phyloP scores from a whole-genome alignment of 2,113 vertebrate species.

The Percopsis transmontana region DNA sequence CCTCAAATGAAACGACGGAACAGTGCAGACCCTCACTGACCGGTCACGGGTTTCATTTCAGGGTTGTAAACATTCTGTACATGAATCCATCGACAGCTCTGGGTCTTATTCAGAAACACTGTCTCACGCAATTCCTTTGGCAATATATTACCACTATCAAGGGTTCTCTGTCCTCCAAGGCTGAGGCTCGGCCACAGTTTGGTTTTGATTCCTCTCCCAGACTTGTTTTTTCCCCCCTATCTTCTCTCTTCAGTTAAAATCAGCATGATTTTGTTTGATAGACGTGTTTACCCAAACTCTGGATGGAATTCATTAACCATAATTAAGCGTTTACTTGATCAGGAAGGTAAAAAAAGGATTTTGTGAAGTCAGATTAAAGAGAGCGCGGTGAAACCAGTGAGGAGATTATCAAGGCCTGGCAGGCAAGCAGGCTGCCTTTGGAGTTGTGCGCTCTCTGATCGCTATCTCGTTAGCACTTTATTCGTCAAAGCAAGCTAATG shows the following conservation, averaged over 20 bases:
- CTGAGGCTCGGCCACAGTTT: conserved; percentile 36
- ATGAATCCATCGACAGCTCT: conserved; percentile 2
- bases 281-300: conserved; percentile 76
- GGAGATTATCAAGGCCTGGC: conserved; percentile 78
- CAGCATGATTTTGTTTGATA: conserved; percentile 69
- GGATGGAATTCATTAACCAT: conserved; percentile 77
- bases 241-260: conserved; percentile 59
- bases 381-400: conserved; percentile 67
- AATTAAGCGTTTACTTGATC: conserved; percentile 82
- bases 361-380: conserved; percentile 80
- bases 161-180: conserved; percentile 29
- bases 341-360: conserved; percentile 72
- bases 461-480: conserved; percentile 75
- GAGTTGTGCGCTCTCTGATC: conserved; percentile 72
- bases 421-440: conserved; percentile 73
- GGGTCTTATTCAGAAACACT: conserved; percentile 17
- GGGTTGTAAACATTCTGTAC: neutral
- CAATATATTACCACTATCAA: conserved; percentile 33
- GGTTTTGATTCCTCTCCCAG: conserved; percentile 45
- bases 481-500: conserved; percentile 72
- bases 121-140: conserved; percentile 26
- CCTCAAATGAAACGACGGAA: neutral
- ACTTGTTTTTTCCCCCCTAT: conserved; percentile 20
- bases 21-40: neutral
- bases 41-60: neutral